A percentile compares a stretch with the other conserved stretches of the same genome.
phyloP scores from a whole-genome alignment of 2,888 invertebrate genomes.

The Drosophila formosana region DNA sequence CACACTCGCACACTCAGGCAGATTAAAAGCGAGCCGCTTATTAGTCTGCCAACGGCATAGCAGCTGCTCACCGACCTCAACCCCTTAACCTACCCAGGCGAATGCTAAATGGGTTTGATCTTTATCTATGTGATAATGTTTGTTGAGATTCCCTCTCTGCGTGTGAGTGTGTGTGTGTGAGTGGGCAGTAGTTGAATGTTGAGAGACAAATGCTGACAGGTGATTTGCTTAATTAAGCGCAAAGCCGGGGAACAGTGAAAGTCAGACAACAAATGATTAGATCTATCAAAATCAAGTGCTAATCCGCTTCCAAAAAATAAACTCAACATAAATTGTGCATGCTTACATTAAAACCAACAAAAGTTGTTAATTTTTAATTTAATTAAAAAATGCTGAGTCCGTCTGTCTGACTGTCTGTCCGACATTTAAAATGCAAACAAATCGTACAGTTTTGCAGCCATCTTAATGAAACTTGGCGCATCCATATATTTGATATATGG shows the following conservation, averaged over 20 bases:
- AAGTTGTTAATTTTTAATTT: not conserved
- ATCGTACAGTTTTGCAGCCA: not conserved
- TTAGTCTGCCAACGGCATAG: conserved; percentile 33
- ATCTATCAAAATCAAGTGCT: conserved; percentile 21
- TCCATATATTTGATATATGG: not conserved
- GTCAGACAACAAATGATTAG: conserved; percentile 23
- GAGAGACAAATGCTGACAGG: conserved; percentile 58
- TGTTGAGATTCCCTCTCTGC: not conserved
- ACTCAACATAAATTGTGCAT: not conserved
- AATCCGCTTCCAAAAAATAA: conserved; percentile 1
- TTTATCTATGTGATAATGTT: conserved; percentile 37
- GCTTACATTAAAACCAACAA: not conserved
- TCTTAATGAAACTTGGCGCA: not conserved
- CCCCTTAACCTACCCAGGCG: conserved; percentile 52
- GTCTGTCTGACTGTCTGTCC: too few species aligned
- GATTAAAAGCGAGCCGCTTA: conserved; percentile 76
- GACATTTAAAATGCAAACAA: not conserved
- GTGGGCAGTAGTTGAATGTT: conserved; percentile 24
- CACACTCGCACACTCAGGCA: conserved; percentile 28
- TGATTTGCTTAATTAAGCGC: conserved; percentile 49
- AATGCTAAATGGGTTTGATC: conserved; percentile 55
- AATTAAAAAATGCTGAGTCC: not conserved
- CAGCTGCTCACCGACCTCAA: conserved; percentile 58
- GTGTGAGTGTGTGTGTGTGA: not conserved
- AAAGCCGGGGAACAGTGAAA: conserved; percentile 18